Evolutionary conservation across 2,888 invertebrate genomes (phyloP).

Genomic region (Penaeus monodon): DNA sequence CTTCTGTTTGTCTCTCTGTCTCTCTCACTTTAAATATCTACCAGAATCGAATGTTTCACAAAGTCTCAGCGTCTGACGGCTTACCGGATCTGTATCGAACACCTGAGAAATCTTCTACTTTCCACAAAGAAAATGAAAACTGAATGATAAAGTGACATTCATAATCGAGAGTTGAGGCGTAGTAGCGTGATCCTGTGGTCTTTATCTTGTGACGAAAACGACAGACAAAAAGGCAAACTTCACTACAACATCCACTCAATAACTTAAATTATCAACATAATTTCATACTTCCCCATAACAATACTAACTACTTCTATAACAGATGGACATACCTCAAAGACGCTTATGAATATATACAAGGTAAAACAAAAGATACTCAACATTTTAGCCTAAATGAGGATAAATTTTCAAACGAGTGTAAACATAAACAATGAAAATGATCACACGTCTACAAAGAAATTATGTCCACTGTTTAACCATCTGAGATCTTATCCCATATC

Average conservation of each 20-base stretch:
- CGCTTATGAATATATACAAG: neutral
- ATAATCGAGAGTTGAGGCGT: too few species aligned
- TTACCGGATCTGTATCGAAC: too few species aligned
- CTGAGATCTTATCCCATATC: conserved; percentile 56
- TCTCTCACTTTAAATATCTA: too few species aligned
- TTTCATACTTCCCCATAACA: conserved; percentile 38
- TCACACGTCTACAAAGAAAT: conserved; percentile 31
- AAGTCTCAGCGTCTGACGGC: too few species aligned
- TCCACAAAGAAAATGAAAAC: too few species aligned
- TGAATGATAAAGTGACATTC: too few species aligned
- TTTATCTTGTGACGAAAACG: too few species aligned
- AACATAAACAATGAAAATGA: conserved; percentile 10
- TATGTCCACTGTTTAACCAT: conserved; percentile 49
- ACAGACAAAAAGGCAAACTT: conserved; percentile 7
- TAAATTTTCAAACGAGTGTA: neutral
- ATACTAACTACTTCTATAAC: conserved; percentile 38
- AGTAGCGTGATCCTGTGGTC: too few species aligned
- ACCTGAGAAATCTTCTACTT: too few species aligned
- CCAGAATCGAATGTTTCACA: too few species aligned
- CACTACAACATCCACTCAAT: conserved; percentile 32
- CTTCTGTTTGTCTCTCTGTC: too few species aligned
- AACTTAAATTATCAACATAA: conserved; percentile 45
- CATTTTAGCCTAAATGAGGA: conserved; percentile 5
- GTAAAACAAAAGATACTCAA: conserved; percentile 18
- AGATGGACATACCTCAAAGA: conserved; percentile 46